Percentiles rank a stretch among this genome's conserved stretches.
These are phyloP conservation scores for Bos indicus DNA, from an alignment of 2,113 vertebrate species.

Conservation along the genomic window DNA sequence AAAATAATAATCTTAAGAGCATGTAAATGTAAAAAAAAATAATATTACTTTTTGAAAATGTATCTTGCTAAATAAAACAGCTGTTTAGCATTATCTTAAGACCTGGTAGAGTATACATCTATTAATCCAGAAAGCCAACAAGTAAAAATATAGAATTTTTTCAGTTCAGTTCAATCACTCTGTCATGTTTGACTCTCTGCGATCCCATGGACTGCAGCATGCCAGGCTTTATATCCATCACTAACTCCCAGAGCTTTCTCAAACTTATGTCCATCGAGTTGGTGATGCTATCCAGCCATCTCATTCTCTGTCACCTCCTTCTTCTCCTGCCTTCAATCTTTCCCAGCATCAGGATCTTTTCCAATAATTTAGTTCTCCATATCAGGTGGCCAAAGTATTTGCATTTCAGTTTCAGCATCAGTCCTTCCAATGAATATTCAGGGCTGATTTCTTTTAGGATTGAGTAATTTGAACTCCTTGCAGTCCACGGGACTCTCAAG, in stretches of 20 bases:
- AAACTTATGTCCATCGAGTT: neutral
- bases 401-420: neutral
- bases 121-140: neutral
- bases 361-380: neutral
- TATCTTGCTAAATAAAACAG: neutral
- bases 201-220: neutral
- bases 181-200: neutral
- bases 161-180: neutral
- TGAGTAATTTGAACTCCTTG: neutral
- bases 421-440: neutral
- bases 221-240: neutral
- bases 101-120: neutral
- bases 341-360: neutral
- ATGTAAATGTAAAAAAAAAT: neutral
- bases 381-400: neutral
- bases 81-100: neutral
- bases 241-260: neutral
- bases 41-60: neutral
- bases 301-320: neutral
- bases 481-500: neutral
- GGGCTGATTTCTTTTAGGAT: neutral
- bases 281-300: neutral
- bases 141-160: neutral
- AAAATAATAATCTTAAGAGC: neutral
- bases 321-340: neutral